These are phyloP conservation scores for Polydrusus tereticollis DNA, from an alignment of 2,888 invertebrate species.

Conservation along the genomic window DNA sequence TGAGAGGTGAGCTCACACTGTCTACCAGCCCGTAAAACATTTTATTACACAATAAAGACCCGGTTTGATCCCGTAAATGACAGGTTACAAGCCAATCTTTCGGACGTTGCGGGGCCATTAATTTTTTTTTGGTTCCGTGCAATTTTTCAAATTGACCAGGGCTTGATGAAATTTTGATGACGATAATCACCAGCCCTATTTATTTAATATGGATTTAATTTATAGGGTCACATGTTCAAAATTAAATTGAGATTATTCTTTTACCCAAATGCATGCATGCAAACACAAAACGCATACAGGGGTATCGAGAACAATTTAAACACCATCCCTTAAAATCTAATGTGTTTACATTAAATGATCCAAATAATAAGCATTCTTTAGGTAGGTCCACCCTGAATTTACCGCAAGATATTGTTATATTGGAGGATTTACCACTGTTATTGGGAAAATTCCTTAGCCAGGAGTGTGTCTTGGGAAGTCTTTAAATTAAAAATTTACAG, in stretches of 20 bases:
- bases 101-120: slow-evolving; percentile 32
- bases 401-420: no score
- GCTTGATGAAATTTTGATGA: slow-evolving; percentile 42
- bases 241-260: background rate
- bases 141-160: slow-evolving; percentile 33
- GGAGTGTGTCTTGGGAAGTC: no score
- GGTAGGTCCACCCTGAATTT: no score
- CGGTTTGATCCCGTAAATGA: slow-evolving; percentile 51
- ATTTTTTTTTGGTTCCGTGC: slow-evolving; percentile 31
- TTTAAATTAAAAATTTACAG: no score
- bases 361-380: no score
- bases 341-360: no score
- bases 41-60: slow-evolving; percentile 56
- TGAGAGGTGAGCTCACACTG: slow-evolving; percentile 33
- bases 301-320: no score
- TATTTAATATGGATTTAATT: slow-evolving; percentile 24
- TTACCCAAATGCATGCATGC: no score
- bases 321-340: no score
- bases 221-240: background rate
- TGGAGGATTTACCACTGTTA: no score
- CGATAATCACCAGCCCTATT: slow-evolving; percentile 24
- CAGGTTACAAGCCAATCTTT: slow-evolving; percentile 51
- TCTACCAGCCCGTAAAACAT: slow-evolving; percentile 51
- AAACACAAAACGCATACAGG: no score
- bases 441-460: no score